Base-by-base conservation (phyloP, 2,113 vertebrate genomes). In the Phalacrocorax aristotelis region DNA sequence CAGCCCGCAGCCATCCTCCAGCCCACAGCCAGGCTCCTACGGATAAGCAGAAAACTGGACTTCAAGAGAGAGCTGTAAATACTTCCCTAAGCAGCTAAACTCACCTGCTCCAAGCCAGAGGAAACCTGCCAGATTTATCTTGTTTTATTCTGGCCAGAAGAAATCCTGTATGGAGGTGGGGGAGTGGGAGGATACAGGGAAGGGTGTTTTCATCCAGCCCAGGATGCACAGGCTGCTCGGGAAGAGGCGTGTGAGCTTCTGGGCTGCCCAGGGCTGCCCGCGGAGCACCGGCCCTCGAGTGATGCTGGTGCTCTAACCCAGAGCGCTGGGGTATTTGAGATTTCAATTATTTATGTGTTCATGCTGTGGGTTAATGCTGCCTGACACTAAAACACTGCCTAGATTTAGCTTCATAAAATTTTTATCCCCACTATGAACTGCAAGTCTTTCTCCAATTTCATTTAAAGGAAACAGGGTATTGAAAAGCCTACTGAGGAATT, bases 371-470 rank as follows among this genome's bases (percentile, higher is more conserved):
- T 97, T 99, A 99, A 99, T 99, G 98, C 98, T 98, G 98, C 98
- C 98, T 98, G 99, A 99, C 99, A 99, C 98, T 99, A 99, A 99
- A 99, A 99, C 98, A 98, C 98, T 98, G 98, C 98, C 98, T 99
- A 98, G 99, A 99, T 99, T 99, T 99, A 98, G 97, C 98, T 96
- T 99, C 99, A 99, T 99, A 97, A 99, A 99, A 99, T 93, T 99
- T 99, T 99, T 98, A 99, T 98, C 97, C 94, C 80, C 15, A 4
- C 83, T 92, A 93, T 82, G 97, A 98, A 98, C 98, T 97, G 98
- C 97, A 96, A 95, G 95, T 96, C 70, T 92, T 98, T 98, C 95
- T 96, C 95, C 95, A 91, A 93, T 97, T 97, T 97, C 96, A 95
- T 87, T 93, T 96, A 93, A 94, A 96, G 94, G 95, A 97, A 98